These are phyloP conservation scores for Dynastes grantii DNA, from an alignment of 2,888 invertebrate species.

Conservation along the genomic window DNA sequence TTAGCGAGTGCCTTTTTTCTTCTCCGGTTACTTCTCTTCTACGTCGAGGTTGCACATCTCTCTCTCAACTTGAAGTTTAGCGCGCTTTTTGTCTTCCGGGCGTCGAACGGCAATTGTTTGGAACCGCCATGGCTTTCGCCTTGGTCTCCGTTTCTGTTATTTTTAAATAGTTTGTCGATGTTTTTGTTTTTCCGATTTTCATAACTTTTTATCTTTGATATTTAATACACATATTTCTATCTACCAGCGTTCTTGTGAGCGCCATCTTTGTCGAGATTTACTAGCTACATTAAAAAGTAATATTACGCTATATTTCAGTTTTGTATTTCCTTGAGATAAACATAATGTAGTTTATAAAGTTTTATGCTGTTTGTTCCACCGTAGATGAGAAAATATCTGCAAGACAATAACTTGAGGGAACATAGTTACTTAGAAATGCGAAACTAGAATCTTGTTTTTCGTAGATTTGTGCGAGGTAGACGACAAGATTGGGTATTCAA, in stretches of 20 bases:
- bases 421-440: no score
- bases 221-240: conserved; percentile 42
- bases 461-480: no score
- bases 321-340: conserved; percentile 14
- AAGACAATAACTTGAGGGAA: background rate
- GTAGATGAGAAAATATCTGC: background rate
- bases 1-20: conserved; percentile 51
- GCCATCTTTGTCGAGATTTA: conserved; percentile 20
- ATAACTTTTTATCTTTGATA: conserved; percentile 44
- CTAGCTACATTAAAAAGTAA: conserved; percentile 16
- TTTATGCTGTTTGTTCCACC: conserved; percentile 12
- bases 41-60: conserved; percentile 15
- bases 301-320: conserved; percentile 24
- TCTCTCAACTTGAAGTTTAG: conserved; percentile 56
- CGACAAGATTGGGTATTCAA: no score
- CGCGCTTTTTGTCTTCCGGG: conserved; percentile 63
- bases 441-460: no score
- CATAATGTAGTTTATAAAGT: conserved; percentile 9
- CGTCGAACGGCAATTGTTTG: conserved; percentile 65
- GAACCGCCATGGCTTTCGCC: conserved; percentile 65
- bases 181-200: conserved; percentile 37
- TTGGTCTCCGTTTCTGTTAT: conserved; percentile 54
- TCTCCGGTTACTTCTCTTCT: conserved; percentile 36
- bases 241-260: background rate
- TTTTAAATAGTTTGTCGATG: conserved; percentile 42